These are phyloP conservation scores for Varecia variegata DNA, from an alignment of 2,797 vertebrate genomes.

Conservation along the genomic window DNA sequence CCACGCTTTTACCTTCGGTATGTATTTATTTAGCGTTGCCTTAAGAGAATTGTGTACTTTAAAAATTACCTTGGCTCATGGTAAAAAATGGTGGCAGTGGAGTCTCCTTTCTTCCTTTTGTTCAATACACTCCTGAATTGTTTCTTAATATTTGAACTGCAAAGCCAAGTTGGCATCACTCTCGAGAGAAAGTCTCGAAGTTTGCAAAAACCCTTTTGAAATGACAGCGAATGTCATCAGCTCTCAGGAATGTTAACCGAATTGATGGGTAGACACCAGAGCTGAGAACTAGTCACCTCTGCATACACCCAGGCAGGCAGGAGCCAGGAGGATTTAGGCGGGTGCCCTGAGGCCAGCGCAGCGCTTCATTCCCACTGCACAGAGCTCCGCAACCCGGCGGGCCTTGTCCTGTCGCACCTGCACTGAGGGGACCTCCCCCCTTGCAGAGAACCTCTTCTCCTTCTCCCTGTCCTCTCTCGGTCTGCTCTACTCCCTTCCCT, in stretches of 20 bases:
- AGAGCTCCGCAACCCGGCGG: neutral
- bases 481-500: too few species aligned
- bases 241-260: neutral
- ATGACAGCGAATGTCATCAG: neutral
- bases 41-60: neutral
- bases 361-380: neutral
- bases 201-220: neutral
- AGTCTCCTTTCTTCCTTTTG: neutral
- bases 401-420: neutral
- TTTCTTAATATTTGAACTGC: constrained; percentile 1
- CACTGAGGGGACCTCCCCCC: neutral
- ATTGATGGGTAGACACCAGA: neutral
- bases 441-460: neutral
- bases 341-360: neutral
- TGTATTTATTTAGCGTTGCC: neutral
- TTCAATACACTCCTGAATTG: neutral
- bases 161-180: neutral
- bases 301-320: neutral
- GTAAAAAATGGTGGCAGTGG: neutral
- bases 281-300: neutral
- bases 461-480: neutral
- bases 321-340: too few species aligned
- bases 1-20: neutral
- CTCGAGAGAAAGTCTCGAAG: neutral
- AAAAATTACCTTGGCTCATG: neutral